Evolutionary conservation across 1,140 invertebrate species (phyloP), one percentile per base, ranked within the genome.

Genomic region (Heliconius eleuchia): DNA sequence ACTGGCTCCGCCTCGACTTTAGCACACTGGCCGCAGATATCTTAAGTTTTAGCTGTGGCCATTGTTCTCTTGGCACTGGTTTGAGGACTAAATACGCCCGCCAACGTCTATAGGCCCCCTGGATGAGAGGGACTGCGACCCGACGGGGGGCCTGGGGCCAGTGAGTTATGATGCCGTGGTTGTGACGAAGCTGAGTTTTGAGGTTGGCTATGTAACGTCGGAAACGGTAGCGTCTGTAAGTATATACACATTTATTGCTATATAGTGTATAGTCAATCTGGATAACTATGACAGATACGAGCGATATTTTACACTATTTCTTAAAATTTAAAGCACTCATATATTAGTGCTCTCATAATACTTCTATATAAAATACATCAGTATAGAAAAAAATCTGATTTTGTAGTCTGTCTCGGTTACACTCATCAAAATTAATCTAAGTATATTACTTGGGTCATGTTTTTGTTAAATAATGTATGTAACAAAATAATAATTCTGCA

Each of bases 81-180:
- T 96, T 96, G 1, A 99, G 95, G 66, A 98, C 96, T 96, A 98
- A 98, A 93, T 96, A 97, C 3, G 98, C 98, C 66, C 98, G 94
- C 99, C 99, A 99, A 82, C 97, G 96, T 3, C 95, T 95, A 88
- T 96, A 96, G 73, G 97, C 96, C n/a, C 91, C 95, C 84, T 95
- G 95, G 76, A 98, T 91, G 95, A 82, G 91, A 86, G 91, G 1
- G 95, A 95, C 71, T 97, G 96, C 97, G 60, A 83, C 88, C 1
- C 89, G 80, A 39, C 95, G 93, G 4, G 96, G 96, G 19, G 98
- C 96, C 97, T 96, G 89, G 0, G 98, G 98, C 98, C 98, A 99
- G 77, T 93, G 76, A 34, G 34, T 34, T 27, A 92, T 82, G 19
- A 83, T 73, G 79, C 84, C 84, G 71, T 87, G 79, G 74, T 83